Evolutionary conservation across 2,113 vertebrate species (phyloP).

Genomic region (Paralichthys olivaceus): DNA sequence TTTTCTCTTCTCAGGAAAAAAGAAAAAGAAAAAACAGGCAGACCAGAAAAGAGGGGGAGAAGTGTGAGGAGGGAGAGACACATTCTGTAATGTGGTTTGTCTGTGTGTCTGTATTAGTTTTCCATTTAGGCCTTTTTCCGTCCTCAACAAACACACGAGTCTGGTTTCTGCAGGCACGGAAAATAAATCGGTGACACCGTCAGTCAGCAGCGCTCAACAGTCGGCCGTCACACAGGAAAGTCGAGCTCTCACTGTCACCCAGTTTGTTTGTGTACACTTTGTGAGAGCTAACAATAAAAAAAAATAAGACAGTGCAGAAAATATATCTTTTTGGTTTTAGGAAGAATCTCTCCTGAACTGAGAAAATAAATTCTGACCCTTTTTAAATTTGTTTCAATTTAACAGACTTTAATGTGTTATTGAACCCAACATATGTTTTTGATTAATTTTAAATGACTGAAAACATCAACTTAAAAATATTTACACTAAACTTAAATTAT

Average conservation of each 20-base stretch:
- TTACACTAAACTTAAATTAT: too few relatives aligned
- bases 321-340: too few relatives aligned
- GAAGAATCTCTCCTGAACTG: too few relatives aligned
- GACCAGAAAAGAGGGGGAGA: constrained; percentile 60
- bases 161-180: constrained; percentile 27
- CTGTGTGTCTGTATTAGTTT: constrained; percentile 65
- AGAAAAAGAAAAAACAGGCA: constrained; percentile 59
- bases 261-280: background rate
- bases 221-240: constrained; percentile 4
- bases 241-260: background rate
- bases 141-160: constrained; percentile 56
- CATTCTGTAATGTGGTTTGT: constrained; percentile 72
- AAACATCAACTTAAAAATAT: too few relatives aligned
- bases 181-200: constrained; percentile 51
- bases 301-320: background rate
- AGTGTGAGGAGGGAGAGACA: constrained; percentile 61
- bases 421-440: too few relatives aligned
- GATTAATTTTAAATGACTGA: too few relatives aligned
- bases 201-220: background rate
- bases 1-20: constrained; percentile 54
- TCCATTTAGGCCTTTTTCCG: constrained; percentile 57
- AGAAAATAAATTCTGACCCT: too few relatives aligned
- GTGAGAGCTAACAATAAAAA: background rate
- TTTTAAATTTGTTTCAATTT: too few relatives aligned
- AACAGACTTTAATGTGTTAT: too few relatives aligned